Conservation (phyloP, 2,797 vertebrate species). For the Mustela erminea region DNA sequence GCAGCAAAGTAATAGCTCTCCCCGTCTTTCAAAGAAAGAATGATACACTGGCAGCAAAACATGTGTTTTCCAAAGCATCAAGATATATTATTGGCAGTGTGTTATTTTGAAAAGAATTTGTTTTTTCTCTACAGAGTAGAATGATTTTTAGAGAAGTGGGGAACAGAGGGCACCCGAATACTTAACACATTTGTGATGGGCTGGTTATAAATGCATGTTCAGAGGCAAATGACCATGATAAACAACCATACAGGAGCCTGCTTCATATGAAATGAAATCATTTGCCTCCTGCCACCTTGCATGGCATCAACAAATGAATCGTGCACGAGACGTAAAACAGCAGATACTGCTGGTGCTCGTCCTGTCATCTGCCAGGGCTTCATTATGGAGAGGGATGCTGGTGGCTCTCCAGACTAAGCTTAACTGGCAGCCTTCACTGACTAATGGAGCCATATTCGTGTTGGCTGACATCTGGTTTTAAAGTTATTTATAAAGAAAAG, state of each 20-base stretch:
- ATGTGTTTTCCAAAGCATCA: background rate
- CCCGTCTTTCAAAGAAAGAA: background rate
- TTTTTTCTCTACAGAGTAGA: slow-evolving; percentile 21
- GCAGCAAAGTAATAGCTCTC: background rate
- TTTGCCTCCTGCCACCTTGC: slow-evolving; percentile 42
- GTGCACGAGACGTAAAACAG: background rate
- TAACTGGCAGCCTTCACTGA: background rate
- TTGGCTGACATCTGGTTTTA: slow-evolving; percentile 54
- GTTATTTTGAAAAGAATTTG: slow-evolving; percentile 11
- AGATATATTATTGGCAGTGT: background rate
- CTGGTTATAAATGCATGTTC: slow-evolving; percentile 2
- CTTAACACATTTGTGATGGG: background rate
- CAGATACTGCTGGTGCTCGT: background rate
- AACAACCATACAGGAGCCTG: background rate
- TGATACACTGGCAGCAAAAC: background rate
- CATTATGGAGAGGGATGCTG: background rate
- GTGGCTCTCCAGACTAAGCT: slow-evolving; percentile 5
- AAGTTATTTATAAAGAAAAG: slow-evolving; percentile 55
- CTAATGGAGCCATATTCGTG: background rate
- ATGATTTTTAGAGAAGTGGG: background rate
- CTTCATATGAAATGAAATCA: slow-evolving; percentile 43
- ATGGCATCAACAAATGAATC: background rate
- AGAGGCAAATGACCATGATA: slow-evolving; percentile 2
- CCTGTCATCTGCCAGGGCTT: background rate
- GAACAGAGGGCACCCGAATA: background rate